phyloP scores from a whole-genome alignment of 2,113 vertebrate genomes.

The Coturnix japonica region DNA sequence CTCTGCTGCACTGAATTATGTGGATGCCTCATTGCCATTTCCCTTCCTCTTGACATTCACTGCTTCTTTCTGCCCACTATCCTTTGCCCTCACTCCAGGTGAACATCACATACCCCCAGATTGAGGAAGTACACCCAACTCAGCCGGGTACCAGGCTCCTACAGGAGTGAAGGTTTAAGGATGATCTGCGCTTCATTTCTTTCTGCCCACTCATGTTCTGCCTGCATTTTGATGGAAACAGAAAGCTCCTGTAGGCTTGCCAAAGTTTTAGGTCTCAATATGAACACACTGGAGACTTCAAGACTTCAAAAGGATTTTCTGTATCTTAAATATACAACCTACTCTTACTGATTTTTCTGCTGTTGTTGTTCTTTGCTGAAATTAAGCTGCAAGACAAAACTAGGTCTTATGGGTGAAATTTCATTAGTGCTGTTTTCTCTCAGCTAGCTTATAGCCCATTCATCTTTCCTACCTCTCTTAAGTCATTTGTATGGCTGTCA shows the following conservation, averaged over 20 bases:
- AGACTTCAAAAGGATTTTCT: background rate
- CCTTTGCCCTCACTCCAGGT: background rate
- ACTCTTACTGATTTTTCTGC: background rate
- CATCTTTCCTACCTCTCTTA: background rate
- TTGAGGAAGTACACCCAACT: background rate
- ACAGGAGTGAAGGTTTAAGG: background rate
- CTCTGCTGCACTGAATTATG: accelerated
- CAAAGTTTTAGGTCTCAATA: background rate
- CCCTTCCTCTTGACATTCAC: background rate
- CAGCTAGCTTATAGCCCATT: background rate
- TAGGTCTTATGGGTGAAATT: background rate
- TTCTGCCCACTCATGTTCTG: background rate
- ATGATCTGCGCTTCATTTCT: background rate
- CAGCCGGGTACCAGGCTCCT: background rate
- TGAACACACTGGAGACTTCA: background rate
- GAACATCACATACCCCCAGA: background rate
- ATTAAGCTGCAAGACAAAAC: background rate
- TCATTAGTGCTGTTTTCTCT: background rate
- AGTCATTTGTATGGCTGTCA: background rate
- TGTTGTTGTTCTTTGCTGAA: background rate
- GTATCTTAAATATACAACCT: background rate
- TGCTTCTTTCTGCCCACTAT: background rate
- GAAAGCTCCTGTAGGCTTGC: background rate
- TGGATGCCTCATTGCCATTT: background rate
- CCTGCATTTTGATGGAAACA: background rate